A percentile compares a stretch with the other conserved stretches of the same genome.
phyloP scores from a whole-genome alignment of 2,888 invertebrate species.

The Drosophila phalerata region DNA sequence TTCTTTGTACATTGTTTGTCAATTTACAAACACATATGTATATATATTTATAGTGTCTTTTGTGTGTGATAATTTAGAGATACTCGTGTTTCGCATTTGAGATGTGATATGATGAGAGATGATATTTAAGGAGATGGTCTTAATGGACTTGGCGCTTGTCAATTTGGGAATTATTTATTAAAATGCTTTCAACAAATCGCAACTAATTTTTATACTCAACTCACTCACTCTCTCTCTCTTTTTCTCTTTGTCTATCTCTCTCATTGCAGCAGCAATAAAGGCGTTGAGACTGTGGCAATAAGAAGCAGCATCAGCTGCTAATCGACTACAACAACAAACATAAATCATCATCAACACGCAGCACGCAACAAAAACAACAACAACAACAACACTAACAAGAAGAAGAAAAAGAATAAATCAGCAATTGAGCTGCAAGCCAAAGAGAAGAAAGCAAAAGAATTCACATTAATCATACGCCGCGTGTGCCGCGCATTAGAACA shows the following conservation, averaged over 20 bases:
- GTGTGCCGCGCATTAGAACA: constrained; percentile 35
- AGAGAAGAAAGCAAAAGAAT: constrained; percentile 13
- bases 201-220: constrained; percentile 33
- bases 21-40: constrained; percentile 29
- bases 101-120: constrained; percentile 1
- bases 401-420: constrained; percentile 4
- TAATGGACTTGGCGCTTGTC: constrained; percentile 36
- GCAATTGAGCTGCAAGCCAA: constrained; percentile 53
- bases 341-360: constrained; percentile 64
- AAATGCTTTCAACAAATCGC: constrained; percentile 21
- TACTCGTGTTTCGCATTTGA: background rate
- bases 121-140: background rate
- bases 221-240: constrained; percentile 5
- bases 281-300: constrained; percentile 26
- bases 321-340: constrained; percentile 57
- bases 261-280: constrained; percentile 34
- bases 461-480: constrained; percentile 72
- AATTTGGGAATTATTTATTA: constrained; percentile 43
- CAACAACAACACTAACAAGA: constrained; percentile 7
- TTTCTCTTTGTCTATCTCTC: background rate
- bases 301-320: constrained; percentile 56
- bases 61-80: constrained; percentile 16
- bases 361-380: constrained; percentile 1
- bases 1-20: constrained; percentile 42
- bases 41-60: constrained; percentile 29